Evolutionary conservation across 2,113 vertebrate species (phyloP), one percentile per base, ranked within the genome.

Genomic region (Callaeas wilsoni): DNA sequence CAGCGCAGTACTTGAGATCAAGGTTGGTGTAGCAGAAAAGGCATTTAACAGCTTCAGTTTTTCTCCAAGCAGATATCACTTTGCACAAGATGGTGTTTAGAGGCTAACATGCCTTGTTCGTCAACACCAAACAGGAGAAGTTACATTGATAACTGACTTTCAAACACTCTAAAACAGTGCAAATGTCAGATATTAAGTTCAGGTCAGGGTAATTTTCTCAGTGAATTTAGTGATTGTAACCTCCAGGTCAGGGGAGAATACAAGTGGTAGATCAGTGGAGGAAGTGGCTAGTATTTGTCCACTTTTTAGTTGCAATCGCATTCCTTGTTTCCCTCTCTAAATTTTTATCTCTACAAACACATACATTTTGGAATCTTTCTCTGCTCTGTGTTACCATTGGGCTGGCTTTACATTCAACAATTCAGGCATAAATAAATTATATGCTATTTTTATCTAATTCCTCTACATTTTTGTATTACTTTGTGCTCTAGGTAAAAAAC

Each of bases 71-170:
- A 56, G 30, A 12, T n/a, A 44, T 3, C 14, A 32, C 8, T 55
- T 87, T 79, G 13, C 16, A 52, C 0, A 0, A 39, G 29, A 15
- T 67, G 22, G 7, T 75, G 4, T 50, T 71, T 35, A 41, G 56
- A 77, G 21, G 29, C 5, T 12, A 60, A 35, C 12, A 23, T 6
- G 20, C 10, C 21, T 65, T 62, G 27, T 62, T 64, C 52, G 80
- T 81, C 44, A 56, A 56, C 33, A 69, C 26, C 7, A 76, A 89
- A 55, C 26, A 44, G 10, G n/a, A 57, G 22, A 77, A 77, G 7
- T 60, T 74, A 47, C 10, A 27, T 1, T 69, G 41, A 65, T 56
- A 47, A 57, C 4, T 39, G 10, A 39, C 37, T 81, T 87, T 65
- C 27, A 84, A 27, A 65, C 35, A 52, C 18, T 30, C 10, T 69